Evolutionary conservation across 2,797 vertebrate species (phyloP).

Genomic region (Coracias cyanogaster): DNA sequence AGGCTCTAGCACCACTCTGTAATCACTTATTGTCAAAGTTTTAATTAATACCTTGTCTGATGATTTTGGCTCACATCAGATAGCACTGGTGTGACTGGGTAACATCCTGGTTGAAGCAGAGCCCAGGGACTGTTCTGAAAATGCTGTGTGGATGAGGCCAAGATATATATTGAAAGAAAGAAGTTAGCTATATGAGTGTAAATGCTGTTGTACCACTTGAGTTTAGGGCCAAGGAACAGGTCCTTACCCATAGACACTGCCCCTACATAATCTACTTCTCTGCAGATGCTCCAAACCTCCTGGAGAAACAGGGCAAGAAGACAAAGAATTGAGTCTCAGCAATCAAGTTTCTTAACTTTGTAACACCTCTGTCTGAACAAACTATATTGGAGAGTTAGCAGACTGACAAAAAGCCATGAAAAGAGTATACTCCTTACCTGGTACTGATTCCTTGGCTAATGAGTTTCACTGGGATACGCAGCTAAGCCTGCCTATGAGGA

Average conservation of each 20-base stretch:
- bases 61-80: not conserved
- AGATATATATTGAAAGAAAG: not conserved
- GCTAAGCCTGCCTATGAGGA: not conserved
- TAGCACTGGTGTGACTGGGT: not conserved
- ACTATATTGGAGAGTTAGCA: not conserved
- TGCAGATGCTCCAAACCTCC: not conserved
- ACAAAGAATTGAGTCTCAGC: not conserved
- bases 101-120: not conserved
- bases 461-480: not conserved
- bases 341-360: not conserved
- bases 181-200: not conserved
- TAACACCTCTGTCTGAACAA: not conserved
- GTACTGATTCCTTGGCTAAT: not conserved
- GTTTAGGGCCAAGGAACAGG: not conserved
- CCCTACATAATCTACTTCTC: not conserved
- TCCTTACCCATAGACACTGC: not conserved
- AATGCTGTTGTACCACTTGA: not conserved
- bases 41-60: not conserved
- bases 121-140: not conserved
- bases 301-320: not conserved
- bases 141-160: not conserved
- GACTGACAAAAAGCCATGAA: not conserved
- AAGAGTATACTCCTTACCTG: not conserved
- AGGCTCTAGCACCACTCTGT: not conserved
- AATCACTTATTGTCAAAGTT: not conserved